Percentiles rank a stretch among this genome's conserved stretches.
Evolutionary conservation across 2,113 vertebrate genomes (phyloP).

Genomic region (Oplegnathus fasciatus): DNA sequence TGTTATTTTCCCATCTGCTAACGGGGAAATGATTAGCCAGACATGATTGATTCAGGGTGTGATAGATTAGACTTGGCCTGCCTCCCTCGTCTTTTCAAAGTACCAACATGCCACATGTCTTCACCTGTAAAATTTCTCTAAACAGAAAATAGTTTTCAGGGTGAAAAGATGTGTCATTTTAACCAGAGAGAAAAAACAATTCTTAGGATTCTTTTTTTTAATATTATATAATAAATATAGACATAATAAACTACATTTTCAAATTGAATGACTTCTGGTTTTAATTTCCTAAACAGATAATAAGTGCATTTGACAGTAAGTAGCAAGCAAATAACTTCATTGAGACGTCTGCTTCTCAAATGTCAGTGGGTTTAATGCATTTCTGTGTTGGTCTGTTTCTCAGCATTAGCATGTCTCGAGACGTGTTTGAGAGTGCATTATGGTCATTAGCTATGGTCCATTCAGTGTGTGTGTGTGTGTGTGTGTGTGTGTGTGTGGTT

Average conservation of each 20-base stretch:
- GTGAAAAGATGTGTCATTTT: not conserved
- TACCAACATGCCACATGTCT: conserved; percentile 10
- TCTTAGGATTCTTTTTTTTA: not conserved
- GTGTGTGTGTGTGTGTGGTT: conserved; percentile 18
- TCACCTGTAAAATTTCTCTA: not conserved
- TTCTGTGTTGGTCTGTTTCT: conserved; percentile 48
- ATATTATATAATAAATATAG: no score
- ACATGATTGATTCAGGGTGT: conserved; percentile 72
- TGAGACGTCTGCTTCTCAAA: conserved; percentile 57
- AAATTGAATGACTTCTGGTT: not conserved
- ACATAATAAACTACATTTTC: not conserved
- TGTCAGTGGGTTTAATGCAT: conserved; percentile 58
- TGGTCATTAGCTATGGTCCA: conserved; percentile 80
- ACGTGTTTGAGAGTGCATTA: conserved; percentile 76
- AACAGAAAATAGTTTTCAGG: not conserved
- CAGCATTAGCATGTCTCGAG: conserved; percentile 59
- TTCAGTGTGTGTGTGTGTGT: conserved; percentile 50
- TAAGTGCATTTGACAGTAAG: not conserved
- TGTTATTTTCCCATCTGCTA: conserved; percentile 78
- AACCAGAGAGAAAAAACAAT: no score
- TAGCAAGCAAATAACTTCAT: conserved; percentile 43
- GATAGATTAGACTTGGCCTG: conserved; percentile 47
- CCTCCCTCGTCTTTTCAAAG: conserved; percentile 22
- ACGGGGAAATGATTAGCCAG: conserved; percentile 78
- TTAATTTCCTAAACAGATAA: not conserved